Evolutionary conservation across 2,888 invertebrate genomes (phyloP).

Genomic region (Ligdia adustata): DNA sequence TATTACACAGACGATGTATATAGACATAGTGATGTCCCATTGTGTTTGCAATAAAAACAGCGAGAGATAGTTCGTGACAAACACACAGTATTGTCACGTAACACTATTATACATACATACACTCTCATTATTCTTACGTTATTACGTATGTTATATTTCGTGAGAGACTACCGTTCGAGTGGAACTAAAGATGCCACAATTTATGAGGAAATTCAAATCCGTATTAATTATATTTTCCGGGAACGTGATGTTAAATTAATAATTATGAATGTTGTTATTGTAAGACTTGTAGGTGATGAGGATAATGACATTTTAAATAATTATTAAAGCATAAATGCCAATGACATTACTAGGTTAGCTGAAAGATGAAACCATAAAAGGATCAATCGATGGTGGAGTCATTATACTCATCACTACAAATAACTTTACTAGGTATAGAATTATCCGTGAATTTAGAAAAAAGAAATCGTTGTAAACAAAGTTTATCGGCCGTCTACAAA

Average conservation of each 20-base stretch:
- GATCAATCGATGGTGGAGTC: too few relatives aligned
- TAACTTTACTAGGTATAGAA: too few relatives aligned
- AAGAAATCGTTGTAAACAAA: too few relatives aligned
- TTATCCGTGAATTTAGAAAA: too few relatives aligned
- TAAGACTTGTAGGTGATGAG: too few relatives aligned
- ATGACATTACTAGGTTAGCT: too few relatives aligned
- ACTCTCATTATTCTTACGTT: neutral
- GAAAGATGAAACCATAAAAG: too few relatives aligned
- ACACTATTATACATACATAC: conserved; percentile 19
- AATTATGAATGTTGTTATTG: conserved; percentile 12
- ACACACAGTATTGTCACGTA: conserved; percentile 38
- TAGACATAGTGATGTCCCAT: conserved; percentile 6
- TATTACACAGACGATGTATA: conserved; percentile 1
- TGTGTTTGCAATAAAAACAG: conserved; percentile 30
- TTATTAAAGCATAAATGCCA: too few relatives aligned
- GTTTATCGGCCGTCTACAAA: too few relatives aligned
- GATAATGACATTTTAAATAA: too few relatives aligned
- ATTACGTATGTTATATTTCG: conserved; percentile 18
- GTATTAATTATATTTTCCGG: conserved; percentile 24
- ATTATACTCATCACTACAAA: too few relatives aligned
- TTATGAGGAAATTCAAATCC: conserved; percentile 29
- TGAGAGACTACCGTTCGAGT: conserved; percentile 34
- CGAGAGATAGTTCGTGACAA: conserved; percentile 33
- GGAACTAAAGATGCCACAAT: conserved; percentile 14
- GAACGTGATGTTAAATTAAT: conserved; percentile 18